phyloP scores from a whole-genome alignment of 2,888 invertebrate species.

The Ceratothoa steindachneri region DNA sequence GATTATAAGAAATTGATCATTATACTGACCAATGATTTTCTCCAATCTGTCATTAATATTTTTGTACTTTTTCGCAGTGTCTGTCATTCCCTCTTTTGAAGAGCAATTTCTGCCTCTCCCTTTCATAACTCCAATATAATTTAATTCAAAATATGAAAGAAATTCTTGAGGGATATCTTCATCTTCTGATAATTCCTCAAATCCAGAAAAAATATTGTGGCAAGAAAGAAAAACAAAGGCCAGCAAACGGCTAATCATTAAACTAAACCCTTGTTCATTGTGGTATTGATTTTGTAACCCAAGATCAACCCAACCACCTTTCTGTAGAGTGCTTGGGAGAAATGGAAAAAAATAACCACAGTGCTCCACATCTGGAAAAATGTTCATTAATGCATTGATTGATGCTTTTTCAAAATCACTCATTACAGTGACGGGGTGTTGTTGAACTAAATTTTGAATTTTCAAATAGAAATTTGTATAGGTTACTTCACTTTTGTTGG shows the following conservation, averaged over 20 bases:
- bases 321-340: neutral
- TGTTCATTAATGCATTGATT: neutral
- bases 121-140: neutral
- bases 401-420: conserved; percentile 14
- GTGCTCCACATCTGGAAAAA: neutral
- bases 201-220: neutral
- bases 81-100: no score
- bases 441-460: conserved; percentile 10
- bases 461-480: neutral
- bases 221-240: neutral
- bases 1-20: no score
- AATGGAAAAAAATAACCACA: neutral
- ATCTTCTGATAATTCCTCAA: conserved; percentile 4
- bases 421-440: conserved; percentile 8
- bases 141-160: neutral
- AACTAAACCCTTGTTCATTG: conserved; percentile 5
- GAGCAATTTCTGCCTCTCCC: neutral
- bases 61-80: no score
- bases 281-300: conserved; percentile 8
- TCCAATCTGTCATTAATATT: no score
- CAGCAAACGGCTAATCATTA: neutral
- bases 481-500: conserved; percentile 8
- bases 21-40: no score
- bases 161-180: conserved; percentile 11
- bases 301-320: neutral